phyloP scores from a whole-genome alignment of 23 tunicate species.

The Ascidia mentula region DNA sequence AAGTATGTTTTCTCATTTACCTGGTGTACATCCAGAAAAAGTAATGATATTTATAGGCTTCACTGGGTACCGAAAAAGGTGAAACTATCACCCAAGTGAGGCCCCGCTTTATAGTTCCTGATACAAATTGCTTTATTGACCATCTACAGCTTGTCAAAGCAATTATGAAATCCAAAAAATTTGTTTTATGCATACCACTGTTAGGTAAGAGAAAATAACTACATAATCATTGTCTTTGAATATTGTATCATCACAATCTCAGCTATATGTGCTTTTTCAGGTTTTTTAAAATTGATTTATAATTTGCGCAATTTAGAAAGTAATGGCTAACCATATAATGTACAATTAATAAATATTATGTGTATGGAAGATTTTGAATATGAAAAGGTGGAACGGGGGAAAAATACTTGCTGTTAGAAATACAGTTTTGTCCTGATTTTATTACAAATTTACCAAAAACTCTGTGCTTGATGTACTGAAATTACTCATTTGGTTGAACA shows the following conservation, averaged over 20 bases:
- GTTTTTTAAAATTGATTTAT: neutral
- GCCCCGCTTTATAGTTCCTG: slow-evolving; percentile 68
- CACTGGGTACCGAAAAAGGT: slow-evolving; percentile 33
- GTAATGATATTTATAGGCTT: slow-evolving; percentile 27
- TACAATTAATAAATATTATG: no score
- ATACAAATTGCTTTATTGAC: slow-evolving; percentile 92
- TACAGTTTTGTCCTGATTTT: no score
- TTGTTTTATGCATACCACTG: slow-evolving; percentile 52
- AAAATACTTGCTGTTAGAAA: no score
- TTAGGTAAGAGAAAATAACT: slow-evolving; percentile 40
- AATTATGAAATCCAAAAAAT: slow-evolving; percentile 34
- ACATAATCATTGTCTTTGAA: neutral
- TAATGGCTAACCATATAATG: no score
- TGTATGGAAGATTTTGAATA: no score
- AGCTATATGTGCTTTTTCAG: no score
- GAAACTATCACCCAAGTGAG: slow-evolving; percentile 22
- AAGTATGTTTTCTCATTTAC: no score
- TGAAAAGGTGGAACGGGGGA: no score
- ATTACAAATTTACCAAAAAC: no score
- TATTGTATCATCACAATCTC: neutral
- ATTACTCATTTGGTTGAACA: slow-evolving; percentile 6
- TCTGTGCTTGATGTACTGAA: no score
- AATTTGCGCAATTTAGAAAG: no score
- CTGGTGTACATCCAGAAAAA: neutral
- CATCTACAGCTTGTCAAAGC: slow-evolving; percentile 44